A percentile compares a stretch with the other conserved stretches of the same genome.
Conservation (phyloP, 1,140 invertebrate species). For the Dendroctonus ponderosae region DNA sequence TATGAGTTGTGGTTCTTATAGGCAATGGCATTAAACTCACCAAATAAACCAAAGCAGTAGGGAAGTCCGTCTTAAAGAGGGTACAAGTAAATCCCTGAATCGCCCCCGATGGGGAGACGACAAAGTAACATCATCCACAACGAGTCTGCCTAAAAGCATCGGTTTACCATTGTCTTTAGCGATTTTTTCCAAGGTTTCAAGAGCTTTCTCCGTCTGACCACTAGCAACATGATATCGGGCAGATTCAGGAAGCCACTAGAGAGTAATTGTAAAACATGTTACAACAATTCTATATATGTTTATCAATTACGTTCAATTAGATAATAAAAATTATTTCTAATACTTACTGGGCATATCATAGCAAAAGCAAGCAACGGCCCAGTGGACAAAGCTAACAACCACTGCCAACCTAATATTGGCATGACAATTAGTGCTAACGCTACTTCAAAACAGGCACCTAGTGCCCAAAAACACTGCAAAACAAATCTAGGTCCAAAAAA, state of each 20-base stretch:
- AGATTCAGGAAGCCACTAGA: constrained; percentile 90
- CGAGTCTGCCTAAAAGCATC: constrained; percentile 83
- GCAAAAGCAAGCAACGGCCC: constrained; percentile 84
- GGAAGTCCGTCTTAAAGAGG: constrained; percentile 80
- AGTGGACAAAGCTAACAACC: constrained; percentile 84
- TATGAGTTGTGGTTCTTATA: constrained; percentile 5
- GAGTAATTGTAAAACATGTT: not conserved
- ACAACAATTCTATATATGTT: no score
- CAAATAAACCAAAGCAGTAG: constrained; percentile 91
- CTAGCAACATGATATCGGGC: constrained; percentile 83
- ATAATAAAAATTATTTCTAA: not conserved
- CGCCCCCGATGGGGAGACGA: constrained; percentile 64
- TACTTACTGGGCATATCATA: constrained; percentile 71
- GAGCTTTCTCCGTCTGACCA: constrained; percentile 82
- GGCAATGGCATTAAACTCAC: constrained; percentile 52
- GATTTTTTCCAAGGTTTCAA: constrained; percentile 76
- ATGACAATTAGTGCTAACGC: constrained; percentile 87
- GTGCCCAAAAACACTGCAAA: constrained; percentile 90
- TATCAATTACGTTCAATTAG: not conserved
- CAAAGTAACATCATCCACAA: constrained; percentile 71
- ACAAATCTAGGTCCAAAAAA: constrained; percentile 33
- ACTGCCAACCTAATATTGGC: constrained; percentile 89
- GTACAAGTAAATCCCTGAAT: constrained; percentile 74
- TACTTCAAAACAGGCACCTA: constrained; percentile 91
- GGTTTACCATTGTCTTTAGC: constrained; percentile 86